Base-by-base conservation (phyloP, 2,113 vertebrate genomes). In the Regulus satrapa region DNA sequence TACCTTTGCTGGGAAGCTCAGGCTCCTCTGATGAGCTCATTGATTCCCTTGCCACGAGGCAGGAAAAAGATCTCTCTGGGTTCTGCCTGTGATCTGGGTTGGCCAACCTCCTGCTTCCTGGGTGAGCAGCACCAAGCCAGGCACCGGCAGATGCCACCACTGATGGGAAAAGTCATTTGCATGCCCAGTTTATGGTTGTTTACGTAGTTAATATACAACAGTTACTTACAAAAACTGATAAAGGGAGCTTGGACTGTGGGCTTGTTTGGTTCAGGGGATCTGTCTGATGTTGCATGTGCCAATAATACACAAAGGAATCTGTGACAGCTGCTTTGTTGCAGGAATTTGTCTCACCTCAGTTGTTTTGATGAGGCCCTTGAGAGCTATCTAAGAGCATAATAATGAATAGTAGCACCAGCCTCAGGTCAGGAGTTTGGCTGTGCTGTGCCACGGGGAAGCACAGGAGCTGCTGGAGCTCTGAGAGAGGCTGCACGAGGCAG, bases 1-100 rank as follows among this genome's bases (percentile, higher is more conserved):
- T 85, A 1, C 51, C 55, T 68, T 48, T 55, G 31, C 10, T 6
- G 9, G 51, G 59, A 36, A 64, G 66, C 92, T 79, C 29, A 21
- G 38, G 10, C 71, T 67, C 14, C 40, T 82, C 17, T 8, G 78
- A 19, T 93, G 91, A 96, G 92, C 83, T 96, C 92, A 86, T 17
- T 2, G 63, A 83, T 80, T 90, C 79, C 91, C 56, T 62, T 23
- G 68, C 88, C 45, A 4, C 31, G 72, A 85, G 85, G 51, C 61
- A 68, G 81, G 54, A 17, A 38, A 77, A 16, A 36, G 18, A 7
- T 31, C 76, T 78, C 72, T 83, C 40, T 72, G 43, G 31, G 18
- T 59, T 9, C 56, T 66, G 73, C 52, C 62, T 49, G 49, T 16
- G 4, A 4, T 54, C 40, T 29, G 9, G 4, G 43, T 7, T 2